Evolutionary conservation across 2,888 invertebrate species (phyloP).

Genomic region (Eubasilissa splendida): DNA sequence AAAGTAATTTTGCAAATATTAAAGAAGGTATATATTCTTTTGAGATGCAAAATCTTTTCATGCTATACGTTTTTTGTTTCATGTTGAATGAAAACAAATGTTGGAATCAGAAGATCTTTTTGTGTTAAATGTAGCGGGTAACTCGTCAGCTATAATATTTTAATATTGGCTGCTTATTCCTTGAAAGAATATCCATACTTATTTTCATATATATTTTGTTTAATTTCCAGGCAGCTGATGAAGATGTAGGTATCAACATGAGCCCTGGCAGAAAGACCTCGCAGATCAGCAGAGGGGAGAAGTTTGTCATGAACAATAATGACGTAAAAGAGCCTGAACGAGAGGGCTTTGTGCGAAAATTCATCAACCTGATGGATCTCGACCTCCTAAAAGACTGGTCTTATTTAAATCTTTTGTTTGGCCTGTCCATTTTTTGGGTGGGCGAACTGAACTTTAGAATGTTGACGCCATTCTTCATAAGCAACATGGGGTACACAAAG

Average conservation of each 20-base stretch:
- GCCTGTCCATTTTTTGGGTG: conserved; percentile 81
- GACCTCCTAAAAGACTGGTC: conserved; percentile 81
- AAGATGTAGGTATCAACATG: conserved; percentile 69
- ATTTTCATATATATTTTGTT: conserved; percentile 8
- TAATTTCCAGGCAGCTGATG: conserved; percentile 68
- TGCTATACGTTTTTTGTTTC: too few relatives aligned
- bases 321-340: conserved; percentile 45
- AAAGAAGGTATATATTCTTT: too few relatives aligned
- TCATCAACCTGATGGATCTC: conserved; percentile 80
- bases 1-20: too few relatives aligned
- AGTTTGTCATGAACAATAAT: conserved; percentile 59
- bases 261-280: conserved; percentile 66
- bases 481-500: conserved; percentile 76
- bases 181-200: background rate
- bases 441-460: conserved; percentile 84
- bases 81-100: too few relatives aligned
- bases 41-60: too few relatives aligned
- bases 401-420: conserved; percentile 81
- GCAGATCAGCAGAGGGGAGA: conserved; percentile 61
- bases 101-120: too few relatives aligned
- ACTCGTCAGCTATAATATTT: too few relatives aligned
- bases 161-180: too few relatives aligned
- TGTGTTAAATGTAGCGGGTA: too few relatives aligned
- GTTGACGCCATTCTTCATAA: conserved; percentile 80
- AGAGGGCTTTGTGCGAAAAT: conserved; percentile 69